Evolutionary conservation across 2,113 vertebrate species (phyloP), one percentile per base, ranked within the genome.

Genomic region (Mormoops blainvillei): DNA sequence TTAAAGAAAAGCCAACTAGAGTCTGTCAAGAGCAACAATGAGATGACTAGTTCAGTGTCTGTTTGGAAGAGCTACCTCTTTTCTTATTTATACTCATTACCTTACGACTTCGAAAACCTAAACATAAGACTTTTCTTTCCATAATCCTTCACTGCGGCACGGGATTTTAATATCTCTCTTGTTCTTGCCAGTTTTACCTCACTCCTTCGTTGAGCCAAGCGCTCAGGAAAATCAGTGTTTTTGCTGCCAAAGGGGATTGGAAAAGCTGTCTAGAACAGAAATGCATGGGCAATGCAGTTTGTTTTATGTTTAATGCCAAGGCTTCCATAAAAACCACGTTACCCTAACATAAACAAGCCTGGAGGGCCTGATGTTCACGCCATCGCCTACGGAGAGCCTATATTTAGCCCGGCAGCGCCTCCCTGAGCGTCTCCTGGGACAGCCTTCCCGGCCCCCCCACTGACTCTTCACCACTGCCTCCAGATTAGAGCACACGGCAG

Each of bases 121-220:
- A 94, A 94, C 96, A 67, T 28, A 36, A 31, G 2, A 3, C 52
- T 91, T 94, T 94, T 91, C 73, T 58, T 10, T 92, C 26, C 33
- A 6, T 93, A 97, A 96, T 96, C 88, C 84, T 93, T 67, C 96
- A 45, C 52, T 93, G 77, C 4, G 43, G 36, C 92, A 92, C 0
- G 14, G 96, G 76, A 65, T 89, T 63, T 74, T 92, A 96, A 68
- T 96, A 78, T 95, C 80, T 87, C 83, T 74, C 83, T 97, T 71
- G 20, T 93, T 61, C 83, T 96, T 31, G 26, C 56, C 85, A 91
- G 3, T 48, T 93, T 83, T 71, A 89, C 89, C 95, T 97, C 87
- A 65, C 36, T 80, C 28, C 87, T 94, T 97, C 83, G 88, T 1
- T 31, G 84, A 97, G 31, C 93, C n/a, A 94, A 80, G 50, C 70